Percentiles rank a stretch among this genome's conserved stretches.
These are phyloP conservation scores for Osmoderma eremita DNA, from an alignment of 2,888 invertebrate species.

Conservation along the genomic window DNA sequence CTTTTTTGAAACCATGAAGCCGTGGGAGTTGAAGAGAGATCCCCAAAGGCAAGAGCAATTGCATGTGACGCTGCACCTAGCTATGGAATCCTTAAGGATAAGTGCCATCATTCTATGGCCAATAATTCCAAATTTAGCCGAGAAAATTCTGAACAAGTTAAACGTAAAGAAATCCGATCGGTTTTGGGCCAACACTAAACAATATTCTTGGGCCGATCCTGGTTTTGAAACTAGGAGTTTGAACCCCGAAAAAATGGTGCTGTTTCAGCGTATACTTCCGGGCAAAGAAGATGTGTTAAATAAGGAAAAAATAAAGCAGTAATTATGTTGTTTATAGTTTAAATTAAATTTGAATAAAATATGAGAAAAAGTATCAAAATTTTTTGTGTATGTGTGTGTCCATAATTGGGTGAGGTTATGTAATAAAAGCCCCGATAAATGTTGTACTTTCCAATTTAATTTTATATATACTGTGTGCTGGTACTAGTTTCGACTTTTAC, in stretches of 20 bases:
- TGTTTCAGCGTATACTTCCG: conserved; percentile 57
- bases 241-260: conserved; percentile 50
- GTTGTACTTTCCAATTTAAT: no score
- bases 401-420: no score
- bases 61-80: conserved; percentile 80
- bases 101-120: conserved; percentile 85
- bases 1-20: conserved; percentile 86
- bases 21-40: conserved; percentile 85
- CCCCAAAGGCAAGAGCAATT: conserved; percentile 65
- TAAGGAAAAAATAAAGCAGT: conserved; percentile 31
- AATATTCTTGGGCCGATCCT: conserved; percentile 54
- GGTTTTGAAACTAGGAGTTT: conserved; percentile 51
- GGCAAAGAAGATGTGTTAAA: conserved; percentile 48
- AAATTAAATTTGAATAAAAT: conserved; percentile 49
- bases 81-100: conserved; percentile 86
- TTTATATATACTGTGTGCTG: no score
- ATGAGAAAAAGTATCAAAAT: conserved; percentile 41
- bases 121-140: conserved; percentile 79
- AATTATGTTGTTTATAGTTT: conserved; percentile 47
- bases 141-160: conserved; percentile 77
- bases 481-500: no score
- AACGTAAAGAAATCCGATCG: conserved; percentile 64
- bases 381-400: background rate
- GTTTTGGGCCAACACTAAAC: conserved; percentile 65
- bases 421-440: no score